A percentile compares a stretch with the other conserved stretches of the same genome.
These are phyloP conservation scores for Sesamia inferens DNA, from an alignment of 2,888 invertebrate species.

Conservation along the genomic window DNA sequence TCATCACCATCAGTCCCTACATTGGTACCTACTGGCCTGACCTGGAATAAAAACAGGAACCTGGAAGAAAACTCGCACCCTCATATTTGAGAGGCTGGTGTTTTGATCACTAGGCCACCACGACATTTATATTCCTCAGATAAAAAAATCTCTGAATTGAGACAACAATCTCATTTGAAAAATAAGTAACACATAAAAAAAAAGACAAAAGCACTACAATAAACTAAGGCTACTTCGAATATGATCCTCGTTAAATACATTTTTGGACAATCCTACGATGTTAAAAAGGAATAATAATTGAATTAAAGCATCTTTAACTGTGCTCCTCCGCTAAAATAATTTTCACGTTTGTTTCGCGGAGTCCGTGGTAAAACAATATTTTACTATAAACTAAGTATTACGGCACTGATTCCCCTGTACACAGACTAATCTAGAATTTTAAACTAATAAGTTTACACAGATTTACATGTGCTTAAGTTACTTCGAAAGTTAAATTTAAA, in stretches of 20 bases:
- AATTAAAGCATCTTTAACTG: background rate
- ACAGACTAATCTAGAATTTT: background rate
- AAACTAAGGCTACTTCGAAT: background rate
- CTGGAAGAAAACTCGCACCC: too few species aligned
- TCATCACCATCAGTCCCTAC: too few species aligned
- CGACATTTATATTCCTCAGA: too few species aligned
- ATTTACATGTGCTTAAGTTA: background rate
- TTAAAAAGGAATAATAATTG: background rate
- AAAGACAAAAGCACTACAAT: background rate
- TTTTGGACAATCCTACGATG: background rate
- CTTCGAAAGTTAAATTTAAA: background rate
- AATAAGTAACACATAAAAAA: background rate
- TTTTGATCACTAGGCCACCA: too few species aligned
- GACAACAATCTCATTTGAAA: background rate
- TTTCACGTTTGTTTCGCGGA: background rate
- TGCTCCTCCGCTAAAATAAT: background rate
- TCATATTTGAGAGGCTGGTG: too few species aligned
- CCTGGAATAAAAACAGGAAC: too few species aligned
- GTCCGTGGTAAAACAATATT: background rate
- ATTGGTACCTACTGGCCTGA: too few species aligned
- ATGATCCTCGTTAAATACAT: background rate
- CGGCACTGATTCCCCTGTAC: background rate
- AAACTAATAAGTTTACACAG: background rate
- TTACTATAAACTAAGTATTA: background rate
- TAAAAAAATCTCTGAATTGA: background rate